Evolutionary conservation across 2,888 invertebrate genomes (phyloP), one percentile per base, ranked within the genome.

Genomic region (Leucoma salicis): DNA sequence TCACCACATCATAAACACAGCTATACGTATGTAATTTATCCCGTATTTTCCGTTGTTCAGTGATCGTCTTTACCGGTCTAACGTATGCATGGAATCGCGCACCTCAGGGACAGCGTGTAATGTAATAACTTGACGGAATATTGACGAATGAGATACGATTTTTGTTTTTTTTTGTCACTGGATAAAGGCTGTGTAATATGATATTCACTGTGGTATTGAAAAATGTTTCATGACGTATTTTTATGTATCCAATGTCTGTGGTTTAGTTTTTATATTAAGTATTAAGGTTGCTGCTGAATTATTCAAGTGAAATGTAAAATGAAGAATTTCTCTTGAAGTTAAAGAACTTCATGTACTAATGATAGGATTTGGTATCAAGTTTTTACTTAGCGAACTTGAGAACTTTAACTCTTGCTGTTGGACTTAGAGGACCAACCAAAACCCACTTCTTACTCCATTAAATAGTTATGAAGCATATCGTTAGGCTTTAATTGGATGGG

Each of bases 111-210:
- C 49, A 3, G 7, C 6, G 36, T 44, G 58, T 64, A 66, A 67
- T 59, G 45, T 67, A 66, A 66, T 67, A 66, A 62, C 67, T 46
- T 41, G 36, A 46, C 43, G 39, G 63, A 63, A 64, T 67, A 67
- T 66, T 63, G 61, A 61, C 68, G 59, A 55, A 58, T 64, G 63
- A 53, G 43, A 54, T 52, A 49, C 33, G 42, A 45, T 56, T 42
- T 54, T 51, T 49, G 35, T 50, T 42, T 38, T 41, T 45, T 21
- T 41, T 31, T 46, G 43, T 38, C 42, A 31, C 37, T 31, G 42
- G 37, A 45, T 41, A 48, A 45, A 44, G 39, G 42, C 28, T 50
- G 14, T 29, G 62, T 40, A 49, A 59, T 50, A 31, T 49, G 46
- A 61, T 54, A 59, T 59, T 46, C 31, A 39, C 11, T 7, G 31